Evolutionary conservation across 2,888 invertebrate species (phyloP).

Genomic region (Xanthorhoe spadicearia): DNA sequence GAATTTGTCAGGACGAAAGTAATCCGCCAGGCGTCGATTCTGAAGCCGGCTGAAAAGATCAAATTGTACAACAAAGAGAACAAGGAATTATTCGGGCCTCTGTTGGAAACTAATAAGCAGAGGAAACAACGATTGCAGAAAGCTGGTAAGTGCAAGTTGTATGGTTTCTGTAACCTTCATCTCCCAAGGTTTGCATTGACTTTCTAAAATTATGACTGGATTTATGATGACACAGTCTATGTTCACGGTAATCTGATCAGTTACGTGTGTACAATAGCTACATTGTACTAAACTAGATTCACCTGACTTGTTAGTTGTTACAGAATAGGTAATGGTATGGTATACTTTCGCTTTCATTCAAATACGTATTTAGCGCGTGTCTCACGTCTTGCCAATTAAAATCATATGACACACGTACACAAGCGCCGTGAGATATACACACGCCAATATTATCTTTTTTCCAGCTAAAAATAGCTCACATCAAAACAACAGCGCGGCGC

Average conservation of each 20-base stretch:
- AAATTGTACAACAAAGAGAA: conserved; percentile 80
- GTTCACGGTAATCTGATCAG: conserved; percentile 15
- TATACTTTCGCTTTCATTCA: conserved; percentile 53
- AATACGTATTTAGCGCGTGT: conserved; percentile 44
- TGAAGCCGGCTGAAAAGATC: conserved; percentile 75
- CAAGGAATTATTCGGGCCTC: conserved; percentile 78
- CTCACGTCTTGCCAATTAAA: conserved; percentile 62
- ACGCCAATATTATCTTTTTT: conserved; percentile 64
- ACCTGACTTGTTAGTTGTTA: neutral
- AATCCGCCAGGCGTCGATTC: conserved; percentile 69
- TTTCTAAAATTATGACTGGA: conserved; percentile 50
- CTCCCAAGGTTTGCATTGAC: conserved; percentile 45
- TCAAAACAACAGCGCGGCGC: conserved; percentile 71
- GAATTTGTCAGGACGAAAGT: conserved; percentile 75
- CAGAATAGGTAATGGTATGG: neutral
- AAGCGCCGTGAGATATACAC: conserved; percentile 67
- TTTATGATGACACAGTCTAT: conserved; percentile 21
- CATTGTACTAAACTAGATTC: neutral
- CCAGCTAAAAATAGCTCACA: conserved; percentile 80
- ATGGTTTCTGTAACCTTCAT: conserved; percentile 64
- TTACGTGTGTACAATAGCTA: neutral
- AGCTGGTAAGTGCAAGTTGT: conserved; percentile 64
- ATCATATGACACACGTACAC: conserved; percentile 75
- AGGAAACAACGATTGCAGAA: conserved; percentile 70
- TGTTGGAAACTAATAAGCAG: conserved; percentile 78